Evolutionary conservation across 2,797 vertebrate species (phyloP), one percentile per base, ranked within the genome.

Genomic region (Danio kyathit): DNA sequence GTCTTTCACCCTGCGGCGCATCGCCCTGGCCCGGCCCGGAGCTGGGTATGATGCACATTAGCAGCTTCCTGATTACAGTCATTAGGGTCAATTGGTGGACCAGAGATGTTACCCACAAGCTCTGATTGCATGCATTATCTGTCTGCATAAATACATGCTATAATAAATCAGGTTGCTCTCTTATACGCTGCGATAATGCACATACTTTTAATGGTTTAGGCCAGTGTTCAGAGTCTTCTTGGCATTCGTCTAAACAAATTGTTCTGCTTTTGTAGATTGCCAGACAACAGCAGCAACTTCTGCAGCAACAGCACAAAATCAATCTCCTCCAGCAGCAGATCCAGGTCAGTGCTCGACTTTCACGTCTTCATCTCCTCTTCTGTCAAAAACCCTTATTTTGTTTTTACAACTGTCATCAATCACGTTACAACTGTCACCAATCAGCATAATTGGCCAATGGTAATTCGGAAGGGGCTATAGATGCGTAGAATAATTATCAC

Each of bases 271-370:
- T 79, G 88, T 92, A 99, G 98, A 99, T 99, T 88, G 98, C 97
- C 87, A 96, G 98, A 95, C 98, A 99, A 94, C 98, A 99, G 92
- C 98, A 99, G 93, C 98, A 99, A 93, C 97, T 99, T 91, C 94
- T 99, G 91, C 98, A 99, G 93, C 98, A 99, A 94, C 98, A 99
- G 94, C 98, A 99, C 95, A 99, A 99, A 94, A 99, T 99, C 95
- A 99, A 99, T 95, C 96, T 99, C 91, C 96, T 99, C 87, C 98
- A 99, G 92, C 98, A 99, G 93, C 98, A 99, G 96, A 99, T 99
- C 94, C 98, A 99, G 98, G 98, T 99, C 95, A 96, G 98, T 97
- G 87, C 92, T 80, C n/a, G 21, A 46, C 43, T 76, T 61, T 7
- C 44, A 51, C 4, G 4, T 52, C 75, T 81, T 66, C 41, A 9